Conservation (phyloP, 2,888 invertebrate genomes). For the Heliconius ismenius region DNA sequence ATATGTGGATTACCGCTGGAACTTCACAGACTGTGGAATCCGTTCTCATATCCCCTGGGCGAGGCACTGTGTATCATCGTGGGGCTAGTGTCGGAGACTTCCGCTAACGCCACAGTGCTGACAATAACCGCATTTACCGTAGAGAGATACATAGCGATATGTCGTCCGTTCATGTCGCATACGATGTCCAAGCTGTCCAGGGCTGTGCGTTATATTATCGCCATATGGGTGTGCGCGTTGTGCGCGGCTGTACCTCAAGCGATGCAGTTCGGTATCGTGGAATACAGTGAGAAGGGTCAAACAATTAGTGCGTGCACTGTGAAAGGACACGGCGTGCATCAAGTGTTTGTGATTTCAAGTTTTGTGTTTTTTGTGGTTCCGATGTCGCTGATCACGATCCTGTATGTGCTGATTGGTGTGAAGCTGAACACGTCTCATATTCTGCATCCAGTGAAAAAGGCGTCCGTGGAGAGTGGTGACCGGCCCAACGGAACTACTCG, state of each 20-base stretch:
- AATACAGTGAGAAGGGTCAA: conserved; percentile 68
- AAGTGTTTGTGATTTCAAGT: conserved; percentile 90
- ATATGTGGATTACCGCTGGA: conserved; percentile 94
- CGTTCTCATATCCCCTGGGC: conserved; percentile 87
- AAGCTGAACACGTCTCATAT: conserved; percentile 85
- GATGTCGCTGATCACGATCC: conserved; percentile 91
- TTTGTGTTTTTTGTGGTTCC: conserved; percentile 92
- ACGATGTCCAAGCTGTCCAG: conserved; percentile 92
- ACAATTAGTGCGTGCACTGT: conserved; percentile 82
- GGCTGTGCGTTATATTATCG: conserved; percentile 87
- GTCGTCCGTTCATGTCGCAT: conserved; percentile 91
- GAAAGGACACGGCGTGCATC: conserved; percentile 82
- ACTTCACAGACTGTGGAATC: conserved; percentile 88
- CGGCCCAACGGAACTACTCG: conserved; percentile 64
- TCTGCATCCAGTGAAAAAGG: conserved; percentile 82
- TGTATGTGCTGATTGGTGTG: conserved; percentile 89
- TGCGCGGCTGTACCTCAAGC: conserved; percentile 89
- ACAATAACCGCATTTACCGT: conserved; percentile 94
- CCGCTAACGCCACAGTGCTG: conserved; percentile 91
- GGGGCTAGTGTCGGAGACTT: conserved; percentile 92
- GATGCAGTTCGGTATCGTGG: conserved; percentile 89
- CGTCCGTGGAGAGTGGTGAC: conserved; percentile 73
- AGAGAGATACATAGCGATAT: conserved; percentile 93
- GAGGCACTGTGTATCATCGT: conserved; percentile 88
- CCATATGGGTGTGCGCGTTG: conserved; percentile 90